phyloP scores from a whole-genome alignment of 35 echinoderm and acorn worm genomes.

The Patiria miniata region DNA sequence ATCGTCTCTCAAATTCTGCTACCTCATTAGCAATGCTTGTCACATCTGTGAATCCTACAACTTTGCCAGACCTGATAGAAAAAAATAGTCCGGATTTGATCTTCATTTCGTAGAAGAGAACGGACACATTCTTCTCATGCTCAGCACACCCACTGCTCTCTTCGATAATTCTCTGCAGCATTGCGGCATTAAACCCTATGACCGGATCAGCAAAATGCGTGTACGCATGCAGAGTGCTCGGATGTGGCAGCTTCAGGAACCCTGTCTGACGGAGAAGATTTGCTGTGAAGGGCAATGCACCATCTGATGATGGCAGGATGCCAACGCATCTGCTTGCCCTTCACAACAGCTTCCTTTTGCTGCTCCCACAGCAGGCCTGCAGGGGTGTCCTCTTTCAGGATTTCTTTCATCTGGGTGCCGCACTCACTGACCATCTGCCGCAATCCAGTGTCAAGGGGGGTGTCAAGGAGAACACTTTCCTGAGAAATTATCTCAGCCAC shows the following conservation, averaged over 20 bases:
- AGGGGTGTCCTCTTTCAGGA: constrained; percentile 15
- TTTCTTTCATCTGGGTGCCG: background rate
- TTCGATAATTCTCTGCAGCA: background rate
- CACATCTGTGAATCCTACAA: constrained; percentile 11
- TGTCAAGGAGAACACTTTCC: constrained; percentile 28
- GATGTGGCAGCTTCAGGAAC: constrained; percentile 53
- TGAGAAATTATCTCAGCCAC: background rate
- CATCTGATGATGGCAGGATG: constrained; percentile 68
- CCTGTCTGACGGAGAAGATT: constrained; percentile 53
- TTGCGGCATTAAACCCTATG: constrained; percentile 20
- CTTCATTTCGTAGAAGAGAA: constrained; percentile 66
- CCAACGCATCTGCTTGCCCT: constrained; percentile 65
- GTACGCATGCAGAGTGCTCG: constrained; percentile 55
- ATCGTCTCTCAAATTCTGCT: background rate
- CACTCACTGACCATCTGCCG: background rate
- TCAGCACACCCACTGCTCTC: background rate
- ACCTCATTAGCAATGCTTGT: constrained; percentile 47
- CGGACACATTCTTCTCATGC: constrained; percentile 40
- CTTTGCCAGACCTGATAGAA: constrained; percentile 16
- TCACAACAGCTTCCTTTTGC: constrained; percentile 52
- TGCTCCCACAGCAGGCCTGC: constrained; percentile 58
- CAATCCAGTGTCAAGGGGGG: background rate
- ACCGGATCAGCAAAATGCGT: constrained; percentile 41
- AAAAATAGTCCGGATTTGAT: constrained; percentile 50
- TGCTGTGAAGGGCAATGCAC: constrained; percentile 65